Evolutionary conservation across 2,797 vertebrate genomes (phyloP).

Genomic region (Dicrostonyx torquatus): DNA sequence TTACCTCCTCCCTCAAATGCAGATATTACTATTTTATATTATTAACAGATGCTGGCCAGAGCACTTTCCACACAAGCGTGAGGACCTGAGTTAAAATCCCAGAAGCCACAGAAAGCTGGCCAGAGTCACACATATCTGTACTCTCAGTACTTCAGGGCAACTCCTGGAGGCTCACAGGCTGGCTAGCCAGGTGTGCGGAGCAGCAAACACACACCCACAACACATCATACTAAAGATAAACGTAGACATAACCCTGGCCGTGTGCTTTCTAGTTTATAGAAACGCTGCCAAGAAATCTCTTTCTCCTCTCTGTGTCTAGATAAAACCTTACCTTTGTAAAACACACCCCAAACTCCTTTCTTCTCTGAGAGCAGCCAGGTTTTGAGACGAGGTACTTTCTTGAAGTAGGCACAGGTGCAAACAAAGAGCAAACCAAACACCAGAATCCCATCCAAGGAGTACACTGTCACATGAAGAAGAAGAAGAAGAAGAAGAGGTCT

Average conservation of each 20-base stretch:
- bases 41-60: background rate
- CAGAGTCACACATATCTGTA: background rate
- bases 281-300: background rate
- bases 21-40: background rate
- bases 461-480: slow-evolving; percentile 86
- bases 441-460: slow-evolving; percentile 96
- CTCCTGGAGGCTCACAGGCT: background rate
- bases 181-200: background rate
- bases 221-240: background rate
- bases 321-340: slow-evolving; percentile 91
- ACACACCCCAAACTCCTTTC: slow-evolving; percentile 93
- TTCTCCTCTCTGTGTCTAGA: background rate
- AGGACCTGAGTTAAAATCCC: background rate
- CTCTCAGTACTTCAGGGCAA: background rate
- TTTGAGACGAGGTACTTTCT: slow-evolving; percentile 95
- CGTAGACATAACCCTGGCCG: background rate
- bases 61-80: background rate
- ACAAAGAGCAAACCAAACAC: slow-evolving; percentile 96
- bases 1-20: background rate
- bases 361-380: slow-evolving; percentile 96
- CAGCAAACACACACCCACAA: background rate
- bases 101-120: background rate
- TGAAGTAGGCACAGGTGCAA: slow-evolving; percentile 97
- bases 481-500: slow-evolving; percentile 44
- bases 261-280: background rate